Evolutionary conservation across 2,113 vertebrate species (phyloP), one percentile per base, ranked within the genome.

Genomic region (Amia ocellicauda): DNA sequence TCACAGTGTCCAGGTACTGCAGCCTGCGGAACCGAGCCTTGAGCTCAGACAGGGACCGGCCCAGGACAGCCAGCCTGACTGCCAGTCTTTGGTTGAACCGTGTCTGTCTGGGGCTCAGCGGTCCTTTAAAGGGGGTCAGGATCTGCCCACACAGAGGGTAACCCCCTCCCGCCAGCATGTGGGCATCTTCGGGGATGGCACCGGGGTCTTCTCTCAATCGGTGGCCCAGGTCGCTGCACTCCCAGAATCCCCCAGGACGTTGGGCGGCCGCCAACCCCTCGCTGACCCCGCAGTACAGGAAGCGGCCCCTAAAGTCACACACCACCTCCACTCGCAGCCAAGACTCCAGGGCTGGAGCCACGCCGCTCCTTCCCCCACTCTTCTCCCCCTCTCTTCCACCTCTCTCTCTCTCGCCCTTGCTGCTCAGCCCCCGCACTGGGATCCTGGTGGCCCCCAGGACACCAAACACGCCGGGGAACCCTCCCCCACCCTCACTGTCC

Each of bases 281-380:
- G 19, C 72, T 77, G 70, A 87, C 54, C 8, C 58, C 66, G 66
- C 85, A 89, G 77, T 88, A 78, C 1, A 87, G 62, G 61, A 90
- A 78, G 1, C 71, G 72, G 8, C 86, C 85, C 1, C 64, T 55
- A 0, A 36, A 13, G 59, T 82, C 69, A n/a, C 84, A 88, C 2
- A 80, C 62, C 1, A 89, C 72, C 64, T 90, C 79, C n/a, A 90
- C 64, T 62, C 69, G 82, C 13, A 89, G 68, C 80, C 85, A 90
- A 4, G 84, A 81, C 74, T 84, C 82, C 0, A 72, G 79, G 20
- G n/a, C n/a, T n/a, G n/a, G n/a, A n/a, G n/a, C n/a, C n/a, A n/a
- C 76, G 74, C 1, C 64, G 69, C 28, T 77, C 77, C 56, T 56
- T 76, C 63, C 74, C 86, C 53, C 74, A n/a, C n/a, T 65, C 62